Evolutionary conservation across 1,140 invertebrate species (phyloP).

Genomic region (Drosophila parabipectinata): DNA sequence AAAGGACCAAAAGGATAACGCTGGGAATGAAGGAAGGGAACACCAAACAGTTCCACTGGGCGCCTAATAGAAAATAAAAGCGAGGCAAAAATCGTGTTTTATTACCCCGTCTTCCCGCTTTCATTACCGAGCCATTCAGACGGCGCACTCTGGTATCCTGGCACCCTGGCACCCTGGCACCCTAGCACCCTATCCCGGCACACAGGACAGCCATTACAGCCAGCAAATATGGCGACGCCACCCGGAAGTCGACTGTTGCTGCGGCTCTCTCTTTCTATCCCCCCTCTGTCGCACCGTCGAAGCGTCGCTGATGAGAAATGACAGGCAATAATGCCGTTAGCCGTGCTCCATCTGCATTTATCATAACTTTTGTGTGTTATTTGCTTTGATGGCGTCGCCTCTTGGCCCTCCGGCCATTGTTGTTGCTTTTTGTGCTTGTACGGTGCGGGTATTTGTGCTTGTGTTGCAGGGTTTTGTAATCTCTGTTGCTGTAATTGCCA

Average conservation of each 20-base stretch:
- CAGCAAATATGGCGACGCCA: constrained; percentile 56
- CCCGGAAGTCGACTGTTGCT: constrained; percentile 73
- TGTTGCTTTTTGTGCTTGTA: constrained; percentile 12
- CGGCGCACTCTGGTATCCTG: constrained; percentile 30
- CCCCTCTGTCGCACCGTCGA: constrained; percentile 17
- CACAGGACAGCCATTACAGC: constrained; percentile 53
- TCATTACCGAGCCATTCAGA: constrained; percentile 76
- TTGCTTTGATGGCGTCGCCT: constrained; percentile 56
- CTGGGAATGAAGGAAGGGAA: neutral
- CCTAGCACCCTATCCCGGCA: neutral
- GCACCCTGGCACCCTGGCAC: constrained; percentile 17
- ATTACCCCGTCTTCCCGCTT: constrained; percentile 22
- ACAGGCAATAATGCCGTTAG: constrained; percentile 77
- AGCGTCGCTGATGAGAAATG: constrained; percentile 72
- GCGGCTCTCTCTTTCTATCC: constrained; percentile 10
- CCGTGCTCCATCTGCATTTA: constrained; percentile 81
- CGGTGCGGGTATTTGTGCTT: constrained; percentile 1
- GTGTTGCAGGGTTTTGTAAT: constrained; percentile 35
- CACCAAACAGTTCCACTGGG: neutral
- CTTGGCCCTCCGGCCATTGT: neutral
- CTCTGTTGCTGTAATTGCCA: constrained; percentile 52
- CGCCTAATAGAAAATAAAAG: constrained; percentile 78
- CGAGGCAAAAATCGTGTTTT: constrained; percentile 73
- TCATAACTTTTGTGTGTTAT: constrained; percentile 78
- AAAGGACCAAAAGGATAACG: neutral